A percentile compares a stretch with the other conserved stretches of the same genome.
Evolutionary conservation across 2,113 vertebrate species (phyloP).

Genomic region (Corythaixoides concolor): DNA sequence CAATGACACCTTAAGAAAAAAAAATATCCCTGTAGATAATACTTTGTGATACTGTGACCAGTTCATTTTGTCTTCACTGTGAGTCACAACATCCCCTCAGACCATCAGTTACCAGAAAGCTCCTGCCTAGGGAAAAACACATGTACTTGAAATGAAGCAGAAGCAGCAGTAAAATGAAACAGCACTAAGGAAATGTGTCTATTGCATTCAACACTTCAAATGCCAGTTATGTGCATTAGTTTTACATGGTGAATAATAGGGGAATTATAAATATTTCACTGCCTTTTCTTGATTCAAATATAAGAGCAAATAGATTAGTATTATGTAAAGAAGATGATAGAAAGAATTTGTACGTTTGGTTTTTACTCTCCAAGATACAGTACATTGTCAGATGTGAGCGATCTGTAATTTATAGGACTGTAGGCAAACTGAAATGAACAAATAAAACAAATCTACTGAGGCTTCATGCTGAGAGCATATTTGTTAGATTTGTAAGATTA

Average conservation of each 20-base stretch:
- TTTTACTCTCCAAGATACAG: background rate
- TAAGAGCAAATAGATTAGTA: constrained; percentile 30
- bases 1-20: background rate
- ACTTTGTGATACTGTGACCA: background rate
- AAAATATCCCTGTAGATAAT: background rate
- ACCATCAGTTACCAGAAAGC: background rate
- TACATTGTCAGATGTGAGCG: background rate
- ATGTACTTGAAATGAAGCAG: background rate
- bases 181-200: background rate
- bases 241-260: background rate
- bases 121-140: background rate
- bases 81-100: background rate
- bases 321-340: constrained; percentile 20
- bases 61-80: background rate
- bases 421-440: background rate
- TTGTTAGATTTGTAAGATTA: background rate
- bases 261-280: constrained; percentile 1
- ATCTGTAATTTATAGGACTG: background rate
- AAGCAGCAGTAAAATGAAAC: background rate
- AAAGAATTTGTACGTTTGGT: constrained; percentile 2
- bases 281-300: background rate
- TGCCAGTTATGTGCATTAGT: background rate
- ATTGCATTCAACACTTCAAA: background rate
- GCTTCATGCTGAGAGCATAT: background rate
- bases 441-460: constrained; percentile 8